Percentiles rank a stretch among this genome's conserved stretches.
Conservation (phyloP, 2,888 invertebrate species). For the Epinotia brunnichana region DNA sequence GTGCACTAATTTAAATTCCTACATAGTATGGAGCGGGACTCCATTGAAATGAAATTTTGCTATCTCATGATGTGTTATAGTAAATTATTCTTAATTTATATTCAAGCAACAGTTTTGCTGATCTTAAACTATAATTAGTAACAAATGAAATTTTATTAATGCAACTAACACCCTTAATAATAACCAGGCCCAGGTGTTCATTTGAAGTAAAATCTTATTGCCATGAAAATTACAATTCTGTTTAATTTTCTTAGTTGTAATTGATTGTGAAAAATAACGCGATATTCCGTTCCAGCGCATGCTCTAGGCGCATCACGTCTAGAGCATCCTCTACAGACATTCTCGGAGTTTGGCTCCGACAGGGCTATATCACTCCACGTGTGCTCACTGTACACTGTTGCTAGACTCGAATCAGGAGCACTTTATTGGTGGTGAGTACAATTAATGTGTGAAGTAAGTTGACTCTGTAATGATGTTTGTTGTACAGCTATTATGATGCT, state of each 20-base stretch:
- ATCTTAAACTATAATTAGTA: not conserved
- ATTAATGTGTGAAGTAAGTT: not conserved
- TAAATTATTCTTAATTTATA: too few species aligned
- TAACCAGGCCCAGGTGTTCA: not conserved
- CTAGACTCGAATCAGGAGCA: conserved; percentile 93
- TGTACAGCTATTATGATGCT: not conserved
- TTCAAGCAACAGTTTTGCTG: not conserved
- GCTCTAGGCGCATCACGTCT: conserved; percentile 89
- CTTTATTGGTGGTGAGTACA: conserved; percentile 98
- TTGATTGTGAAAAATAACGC: not conserved
- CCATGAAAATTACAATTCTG: too few species aligned
- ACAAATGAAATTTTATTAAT: too few species aligned
- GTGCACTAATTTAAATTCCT: too few species aligned
- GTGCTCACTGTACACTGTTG: conserved; percentile 97
- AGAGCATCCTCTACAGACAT: conserved; percentile 87
- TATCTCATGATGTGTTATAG: too few species aligned
- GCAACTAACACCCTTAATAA: too few species aligned
- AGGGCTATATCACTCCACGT: conserved; percentile 93
- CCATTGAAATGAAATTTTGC: too few species aligned
- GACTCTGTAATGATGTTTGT: too few species aligned
- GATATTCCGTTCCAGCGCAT: conserved; percentile 70
- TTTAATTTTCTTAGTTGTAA: not conserved
- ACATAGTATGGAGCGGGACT: too few species aligned
- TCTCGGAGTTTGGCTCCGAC: conserved; percentile 88
- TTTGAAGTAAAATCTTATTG: not conserved